These are phyloP conservation scores for Hyaena hyaena DNA, from an alignment of 2,113 vertebrate species.

Conservation along the genomic window DNA sequence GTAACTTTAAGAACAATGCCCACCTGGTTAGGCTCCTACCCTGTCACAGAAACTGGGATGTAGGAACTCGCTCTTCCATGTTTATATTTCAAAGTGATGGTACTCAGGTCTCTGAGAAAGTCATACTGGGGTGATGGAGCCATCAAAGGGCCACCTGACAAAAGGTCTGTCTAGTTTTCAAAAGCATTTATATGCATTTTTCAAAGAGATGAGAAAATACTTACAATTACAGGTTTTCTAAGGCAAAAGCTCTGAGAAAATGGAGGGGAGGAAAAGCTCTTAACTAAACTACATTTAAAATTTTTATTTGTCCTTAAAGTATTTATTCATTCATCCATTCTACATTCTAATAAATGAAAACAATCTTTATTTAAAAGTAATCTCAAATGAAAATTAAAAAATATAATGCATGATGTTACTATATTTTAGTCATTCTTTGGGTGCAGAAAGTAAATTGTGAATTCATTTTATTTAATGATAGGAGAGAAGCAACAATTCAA, in stretches of 20 bases:
- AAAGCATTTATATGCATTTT: background rate
- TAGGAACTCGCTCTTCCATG: background rate
- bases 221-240: background rate
- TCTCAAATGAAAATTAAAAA: background rate
- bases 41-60: background rate
- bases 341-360: background rate
- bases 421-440: background rate
- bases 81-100: background rate
- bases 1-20: background rate
- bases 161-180: background rate
- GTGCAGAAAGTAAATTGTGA: background rate
- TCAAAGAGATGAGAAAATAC: background rate
- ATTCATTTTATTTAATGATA: background rate
- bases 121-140: background rate
- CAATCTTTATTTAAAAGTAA: background rate
- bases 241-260: background rate
- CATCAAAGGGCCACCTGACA: background rate
- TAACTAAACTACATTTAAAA: background rate
- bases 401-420: background rate
- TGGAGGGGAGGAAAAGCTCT: background rate
- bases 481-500: background rate
- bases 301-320: background rate
- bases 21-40: background rate
- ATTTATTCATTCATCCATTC: background rate
- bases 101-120: background rate